Percentiles rank a stretch among this genome's conserved stretches.
Evolutionary conservation across 1,140 invertebrate genomes (phyloP).

Genomic region (Lepidurus packardi): DNA sequence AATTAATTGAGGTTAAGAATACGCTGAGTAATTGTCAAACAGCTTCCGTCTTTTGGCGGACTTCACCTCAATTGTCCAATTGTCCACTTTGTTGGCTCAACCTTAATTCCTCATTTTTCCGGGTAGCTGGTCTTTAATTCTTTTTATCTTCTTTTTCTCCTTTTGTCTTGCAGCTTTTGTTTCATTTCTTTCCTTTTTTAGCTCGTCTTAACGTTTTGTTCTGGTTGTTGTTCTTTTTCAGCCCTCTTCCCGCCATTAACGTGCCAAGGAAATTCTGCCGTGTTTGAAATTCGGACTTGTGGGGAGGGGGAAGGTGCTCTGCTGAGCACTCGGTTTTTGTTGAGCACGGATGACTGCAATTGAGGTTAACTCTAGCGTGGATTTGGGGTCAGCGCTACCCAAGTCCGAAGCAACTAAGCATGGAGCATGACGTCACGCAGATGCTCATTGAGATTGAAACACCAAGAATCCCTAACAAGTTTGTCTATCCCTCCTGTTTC

Average conservation of each 20-base stretch:
- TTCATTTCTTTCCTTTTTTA: background rate
- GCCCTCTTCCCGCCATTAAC: too few relatives aligned
- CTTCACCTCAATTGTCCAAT: background rate
- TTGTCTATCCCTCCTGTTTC: too few relatives aligned
- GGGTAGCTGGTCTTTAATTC: background rate
- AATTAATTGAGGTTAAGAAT: constrained; percentile 15
- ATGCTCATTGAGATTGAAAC: constrained; percentile 5
- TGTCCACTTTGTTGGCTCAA: constrained; percentile 8
- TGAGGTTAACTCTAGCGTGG: constrained; percentile 21
- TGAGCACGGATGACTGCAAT: constrained; percentile 21
- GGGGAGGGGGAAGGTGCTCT: too few relatives aligned
- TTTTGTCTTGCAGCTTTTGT: background rate
- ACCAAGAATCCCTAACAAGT: too few relatives aligned
- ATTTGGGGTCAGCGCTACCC: constrained; percentile 17
- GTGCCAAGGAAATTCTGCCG: too few relatives aligned
- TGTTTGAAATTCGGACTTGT: too few relatives aligned
- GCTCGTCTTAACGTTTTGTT: background rate
- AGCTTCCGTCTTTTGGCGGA: constrained; percentile 5
- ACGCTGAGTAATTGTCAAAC: background rate
- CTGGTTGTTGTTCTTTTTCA: background rate
- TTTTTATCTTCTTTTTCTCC: background rate
- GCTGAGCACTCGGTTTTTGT: background rate
- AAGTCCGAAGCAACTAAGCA: background rate
- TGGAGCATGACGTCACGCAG: constrained; percentile 12
- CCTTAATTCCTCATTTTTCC: constrained; percentile 19